A percentile compares a stretch with the other conserved stretches of the same genome.
phyloP scores from a whole-genome alignment of 2,797 vertebrate species.

The Podargus strigoides region DNA sequence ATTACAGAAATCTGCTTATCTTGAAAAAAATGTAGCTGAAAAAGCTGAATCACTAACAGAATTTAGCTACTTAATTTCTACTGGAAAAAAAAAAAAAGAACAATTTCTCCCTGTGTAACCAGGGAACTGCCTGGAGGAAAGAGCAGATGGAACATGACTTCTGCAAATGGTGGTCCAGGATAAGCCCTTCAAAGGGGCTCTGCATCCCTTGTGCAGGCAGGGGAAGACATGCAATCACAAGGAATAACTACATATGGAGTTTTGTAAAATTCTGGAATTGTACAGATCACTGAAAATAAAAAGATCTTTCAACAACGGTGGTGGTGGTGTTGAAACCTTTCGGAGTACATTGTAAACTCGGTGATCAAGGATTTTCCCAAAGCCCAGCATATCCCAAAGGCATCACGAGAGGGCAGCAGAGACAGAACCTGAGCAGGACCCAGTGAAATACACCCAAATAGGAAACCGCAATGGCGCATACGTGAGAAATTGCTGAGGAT shows the following conservation, averaged over 20 bases:
- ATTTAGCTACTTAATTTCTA: not conserved
- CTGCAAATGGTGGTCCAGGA: not conserved
- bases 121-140: not conserved
- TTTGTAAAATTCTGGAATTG: not conserved
- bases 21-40: not conserved
- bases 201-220: not conserved
- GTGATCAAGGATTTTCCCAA: not conserved
- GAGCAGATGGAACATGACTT: not conserved
- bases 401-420: constrained; percentile 58
- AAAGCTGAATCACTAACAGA: not conserved
- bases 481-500: not conserved
- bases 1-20: not conserved
- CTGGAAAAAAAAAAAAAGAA: not conserved
- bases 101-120: not conserved
- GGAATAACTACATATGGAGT: not conserved
- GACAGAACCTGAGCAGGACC: not conserved
- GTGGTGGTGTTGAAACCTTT: not conserved
- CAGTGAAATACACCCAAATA: accelerated
- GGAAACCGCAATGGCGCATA: accelerated
- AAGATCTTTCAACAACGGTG: not conserved
- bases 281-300: not conserved
- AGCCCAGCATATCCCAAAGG: not conserved
- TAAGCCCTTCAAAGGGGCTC: not conserved
- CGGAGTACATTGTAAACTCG: not conserved
- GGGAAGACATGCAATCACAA: not conserved